phyloP scores from a whole-genome alignment of 2,888 invertebrate genomes.

The Drosophila sordidula region DNA sequence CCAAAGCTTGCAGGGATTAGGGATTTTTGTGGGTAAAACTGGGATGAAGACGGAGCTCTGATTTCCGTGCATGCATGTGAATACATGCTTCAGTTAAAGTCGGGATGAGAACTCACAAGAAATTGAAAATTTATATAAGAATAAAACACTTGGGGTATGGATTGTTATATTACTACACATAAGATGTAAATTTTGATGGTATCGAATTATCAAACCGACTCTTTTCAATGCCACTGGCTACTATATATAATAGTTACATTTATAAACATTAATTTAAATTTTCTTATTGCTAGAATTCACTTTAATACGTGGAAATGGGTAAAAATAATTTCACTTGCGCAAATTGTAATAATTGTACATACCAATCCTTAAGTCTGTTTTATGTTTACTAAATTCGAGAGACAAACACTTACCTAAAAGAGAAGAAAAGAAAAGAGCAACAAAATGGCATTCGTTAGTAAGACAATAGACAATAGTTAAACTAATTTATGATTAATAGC shows the following conservation, averaged over 20 bases:
- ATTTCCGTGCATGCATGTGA: slow-evolving; percentile 1
- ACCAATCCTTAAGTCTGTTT: slow-evolving; percentile 27
- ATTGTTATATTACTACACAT: not conserved
- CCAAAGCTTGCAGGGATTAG: slow-evolving; percentile 13
- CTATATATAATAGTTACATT: no score
- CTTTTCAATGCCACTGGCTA: no score
- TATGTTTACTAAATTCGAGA: not conserved
- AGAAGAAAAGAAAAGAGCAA: slow-evolving; percentile 27
- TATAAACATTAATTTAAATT: no score
- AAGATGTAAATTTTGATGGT: no score
- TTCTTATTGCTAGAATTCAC: not conserved
- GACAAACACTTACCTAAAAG: slow-evolving; percentile 61
- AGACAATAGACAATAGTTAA: slow-evolving; percentile 29
- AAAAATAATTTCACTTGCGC: not conserved
- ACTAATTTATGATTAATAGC: slow-evolving; percentile 34
- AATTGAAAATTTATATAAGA: no score
- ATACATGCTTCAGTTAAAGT: not conserved
- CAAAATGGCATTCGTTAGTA: slow-evolving; percentile 28
- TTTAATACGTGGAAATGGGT: not conserved
- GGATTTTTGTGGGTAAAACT: not conserved
- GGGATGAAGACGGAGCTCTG: slow-evolving; percentile 8
- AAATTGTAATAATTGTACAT: slow-evolving; percentile 21
- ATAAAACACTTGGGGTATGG: no score
- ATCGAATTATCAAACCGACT: no score
- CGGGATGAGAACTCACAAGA: no score